Evolutionary conservation across 2,113 vertebrate genomes (phyloP).

Genomic region (Monarcha castaneiventris): DNA sequence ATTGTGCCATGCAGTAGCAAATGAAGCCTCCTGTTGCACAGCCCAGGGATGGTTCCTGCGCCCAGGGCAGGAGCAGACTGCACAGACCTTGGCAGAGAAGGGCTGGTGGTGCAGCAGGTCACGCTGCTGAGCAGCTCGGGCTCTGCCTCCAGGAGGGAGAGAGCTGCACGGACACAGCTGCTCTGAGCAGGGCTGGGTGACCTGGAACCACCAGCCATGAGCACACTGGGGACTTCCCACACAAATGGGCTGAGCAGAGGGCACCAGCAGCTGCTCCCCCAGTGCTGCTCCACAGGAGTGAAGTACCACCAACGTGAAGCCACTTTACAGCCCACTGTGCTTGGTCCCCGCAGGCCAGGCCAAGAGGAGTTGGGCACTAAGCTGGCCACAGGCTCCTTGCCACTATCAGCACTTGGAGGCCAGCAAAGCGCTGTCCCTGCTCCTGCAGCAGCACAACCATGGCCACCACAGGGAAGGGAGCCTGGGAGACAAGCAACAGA

Average conservation of each 20-base stretch:
- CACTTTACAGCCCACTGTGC: not conserved
- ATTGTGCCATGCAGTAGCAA: not conserved
- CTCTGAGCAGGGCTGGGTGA: not conserved
- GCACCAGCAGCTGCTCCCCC: not conserved
- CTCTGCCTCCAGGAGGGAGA: not conserved
- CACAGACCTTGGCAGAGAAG: not conserved
- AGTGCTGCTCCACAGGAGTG: not conserved
- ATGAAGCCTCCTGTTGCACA: not conserved
- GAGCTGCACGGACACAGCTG: not conserved
- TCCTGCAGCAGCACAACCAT: not conserved
- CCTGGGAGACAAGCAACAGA: not conserved
- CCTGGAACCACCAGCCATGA: not conserved
- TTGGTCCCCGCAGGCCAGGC: too few species aligned
- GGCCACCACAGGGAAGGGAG: not conserved
- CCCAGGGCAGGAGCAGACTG: not conserved
- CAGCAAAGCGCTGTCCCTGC: not conserved
- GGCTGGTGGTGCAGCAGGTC: too few species aligned
- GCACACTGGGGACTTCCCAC: fast-evolving
- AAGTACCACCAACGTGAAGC: not conserved
- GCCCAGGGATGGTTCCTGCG: not conserved
- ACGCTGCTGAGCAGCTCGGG: fast-evolving
- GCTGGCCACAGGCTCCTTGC: not conserved
- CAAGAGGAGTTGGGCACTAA: not conserved
- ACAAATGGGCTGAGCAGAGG: fast-evolving
- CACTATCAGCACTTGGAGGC: not conserved